Percentiles rank a stretch among this genome's conserved stretches.
Conservation (phyloP, 2,888 invertebrate genomes). For the Tetheella fluctuosa region DNA sequence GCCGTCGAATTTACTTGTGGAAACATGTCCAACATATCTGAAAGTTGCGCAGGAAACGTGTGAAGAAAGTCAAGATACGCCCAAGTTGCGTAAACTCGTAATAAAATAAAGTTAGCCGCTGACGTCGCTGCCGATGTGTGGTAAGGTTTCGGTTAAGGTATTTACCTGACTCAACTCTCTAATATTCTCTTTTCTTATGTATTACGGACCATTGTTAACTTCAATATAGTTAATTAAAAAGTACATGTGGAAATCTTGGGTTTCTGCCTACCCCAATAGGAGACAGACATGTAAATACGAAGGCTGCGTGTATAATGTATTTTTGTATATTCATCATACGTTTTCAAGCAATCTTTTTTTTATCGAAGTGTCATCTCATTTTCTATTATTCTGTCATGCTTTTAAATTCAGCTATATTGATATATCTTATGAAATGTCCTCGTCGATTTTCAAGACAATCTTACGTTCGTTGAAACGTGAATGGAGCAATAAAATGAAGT, state of each 20-base stretch:
- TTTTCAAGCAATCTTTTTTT: no score
- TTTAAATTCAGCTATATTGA: not conserved
- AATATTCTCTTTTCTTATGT: not conserved
- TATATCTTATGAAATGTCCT: conserved; percentile 31
- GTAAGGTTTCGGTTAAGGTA: conserved; percentile 30
- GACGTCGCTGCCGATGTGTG: conserved; percentile 41
- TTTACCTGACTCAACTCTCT: conserved; percentile 12
- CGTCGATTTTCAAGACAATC: conserved; percentile 45
- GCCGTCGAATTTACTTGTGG: conserved; percentile 55
- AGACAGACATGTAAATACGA: not conserved
- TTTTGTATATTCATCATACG: no score
- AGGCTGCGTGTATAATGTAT: no score
- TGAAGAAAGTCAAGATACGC: conserved; percentile 58
- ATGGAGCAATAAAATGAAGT: conserved; percentile 62
- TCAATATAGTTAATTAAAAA: no score
- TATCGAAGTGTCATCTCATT: not conserved
- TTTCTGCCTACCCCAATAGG: not conserved
- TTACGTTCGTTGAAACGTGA: conserved; percentile 51
- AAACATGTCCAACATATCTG: conserved; percentile 61
- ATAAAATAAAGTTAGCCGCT: conserved; percentile 64
- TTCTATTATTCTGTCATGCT: not conserved
- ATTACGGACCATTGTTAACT: not conserved
- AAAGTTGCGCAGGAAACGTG: conserved; percentile 60
- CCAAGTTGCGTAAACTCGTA: conserved; percentile 61
- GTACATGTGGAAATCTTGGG: no score